Conservation (phyloP, 1,140 invertebrate species). For the Bradynema listronoti region DNA sequence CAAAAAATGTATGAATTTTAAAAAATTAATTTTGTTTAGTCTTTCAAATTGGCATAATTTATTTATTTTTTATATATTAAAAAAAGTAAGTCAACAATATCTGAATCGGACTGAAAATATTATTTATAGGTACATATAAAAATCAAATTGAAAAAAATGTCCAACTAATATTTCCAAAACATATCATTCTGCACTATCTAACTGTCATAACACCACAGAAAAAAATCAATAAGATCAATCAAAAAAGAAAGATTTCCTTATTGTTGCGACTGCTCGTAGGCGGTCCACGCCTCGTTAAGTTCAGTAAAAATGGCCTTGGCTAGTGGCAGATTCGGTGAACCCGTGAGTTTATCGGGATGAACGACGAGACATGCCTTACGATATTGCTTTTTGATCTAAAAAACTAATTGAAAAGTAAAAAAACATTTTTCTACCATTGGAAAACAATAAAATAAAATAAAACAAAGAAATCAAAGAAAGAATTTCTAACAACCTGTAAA, state of each 20-base stretch:
- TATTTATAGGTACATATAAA: too few species aligned
- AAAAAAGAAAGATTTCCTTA: not conserved
- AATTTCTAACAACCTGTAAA: conserved; percentile 48
- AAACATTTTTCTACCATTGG: conserved; percentile 1
- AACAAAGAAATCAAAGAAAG: not conserved
- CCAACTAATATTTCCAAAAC: too few species aligned
- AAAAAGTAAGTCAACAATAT: too few species aligned
- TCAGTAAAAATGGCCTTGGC: conserved; percentile 95
- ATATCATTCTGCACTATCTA: too few species aligned
- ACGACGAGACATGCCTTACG: conserved; percentile 80
- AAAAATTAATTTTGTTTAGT: too few species aligned
- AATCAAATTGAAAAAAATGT: too few species aligned
- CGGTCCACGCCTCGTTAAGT: conserved; percentile 93
- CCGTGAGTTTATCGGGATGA: conserved; percentile 71
- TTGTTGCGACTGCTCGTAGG: conserved; percentile 75
- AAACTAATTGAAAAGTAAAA: not conserved
- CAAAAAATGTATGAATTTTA: too few species aligned
- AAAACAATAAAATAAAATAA: not conserved
- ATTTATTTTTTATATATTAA: too few species aligned
- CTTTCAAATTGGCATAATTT: too few species aligned
- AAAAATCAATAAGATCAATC: too few species aligned
- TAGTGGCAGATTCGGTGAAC: conserved; percentile 63
- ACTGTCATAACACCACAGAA: too few species aligned
- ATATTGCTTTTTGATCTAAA: conserved; percentile 75
- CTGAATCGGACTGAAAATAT: too few species aligned